Base-by-base conservation (phyloP, 1,140 invertebrate genomes). In the Achroia grisella region DNA sequence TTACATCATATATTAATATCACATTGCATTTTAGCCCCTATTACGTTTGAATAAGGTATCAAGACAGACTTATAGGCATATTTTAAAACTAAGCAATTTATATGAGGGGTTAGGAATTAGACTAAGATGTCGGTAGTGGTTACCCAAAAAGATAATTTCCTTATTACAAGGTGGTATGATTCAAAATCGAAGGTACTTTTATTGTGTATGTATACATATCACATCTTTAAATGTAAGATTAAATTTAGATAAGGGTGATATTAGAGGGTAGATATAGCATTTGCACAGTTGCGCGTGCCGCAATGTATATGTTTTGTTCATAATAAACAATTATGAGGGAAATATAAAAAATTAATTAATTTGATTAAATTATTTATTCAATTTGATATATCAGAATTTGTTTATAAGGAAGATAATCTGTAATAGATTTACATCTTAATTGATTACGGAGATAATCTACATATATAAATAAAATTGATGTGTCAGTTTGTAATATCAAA, bases 161-260 rank as follows among this genome's bases (percentile, higher is more conserved):
- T 6, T 14, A 35, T 12, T 14, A 9, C 33, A 35, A 14, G 5
- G 33, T 12, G 6, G 14, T 35, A 35, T 4, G n/a, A 15, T 37
- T 17, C 14, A 17, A 37, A 37, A 17, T 17, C 17, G 13, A 1
- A 15, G n/a, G 13, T 35, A 35, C 1, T 35, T 31, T 35, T 15
- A 37, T 17, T 13, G n/a, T 37, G 17, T 17, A 6, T 1, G 17
- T 17, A 10, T 37, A 2, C 9, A 15, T 37, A 27, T 39, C 9
- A 15, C 17, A 27, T 39, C 32, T 30, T 8, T 5, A 13, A 35
- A 37, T 39, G 17, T 10, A 15, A 47, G 36, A 47, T 47, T 35
- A 45, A 45, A 39, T 39, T 47, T 39, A 39, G 44, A 47, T 47
- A 39, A 32, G 28, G 17, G 17, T 3, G 17, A 6, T 23, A 23